phyloP scores from a whole-genome alignment of 1,140 invertebrate genomes.

The Ostrea edulis region DNA sequence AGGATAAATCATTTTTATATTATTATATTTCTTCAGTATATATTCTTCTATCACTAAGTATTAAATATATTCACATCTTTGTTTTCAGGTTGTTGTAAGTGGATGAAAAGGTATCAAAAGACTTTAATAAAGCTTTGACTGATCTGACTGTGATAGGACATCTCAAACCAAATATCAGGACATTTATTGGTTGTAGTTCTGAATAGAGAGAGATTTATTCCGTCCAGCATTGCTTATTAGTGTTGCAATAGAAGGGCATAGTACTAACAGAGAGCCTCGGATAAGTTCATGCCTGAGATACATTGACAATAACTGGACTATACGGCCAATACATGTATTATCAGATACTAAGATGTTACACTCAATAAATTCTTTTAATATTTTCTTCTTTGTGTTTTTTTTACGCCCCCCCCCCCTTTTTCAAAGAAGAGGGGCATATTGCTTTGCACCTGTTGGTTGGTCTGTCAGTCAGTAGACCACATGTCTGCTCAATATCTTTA shows the following conservation, averaged over 20 bases:
- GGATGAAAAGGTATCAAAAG: background rate
- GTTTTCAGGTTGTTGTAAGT: background rate
- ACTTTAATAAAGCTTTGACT: background rate
- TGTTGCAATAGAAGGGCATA: background rate
- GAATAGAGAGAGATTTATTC: background rate
- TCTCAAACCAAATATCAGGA: background rate
- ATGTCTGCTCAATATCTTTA: too few species aligned
- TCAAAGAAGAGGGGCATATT: too few species aligned
- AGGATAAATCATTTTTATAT: too few species aligned
- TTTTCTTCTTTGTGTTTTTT: background rate
- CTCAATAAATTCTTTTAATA: slow-evolving; percentile 12
- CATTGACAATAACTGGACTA: background rate
- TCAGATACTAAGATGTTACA: background rate
- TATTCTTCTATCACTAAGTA: too few species aligned
- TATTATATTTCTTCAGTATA: too few species aligned
- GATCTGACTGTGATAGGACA: background rate
- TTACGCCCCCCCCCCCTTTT: too few species aligned
- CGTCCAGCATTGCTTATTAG: background rate
- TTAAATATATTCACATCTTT: background rate
- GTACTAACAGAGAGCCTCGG: background rate
- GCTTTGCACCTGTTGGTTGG: too few species aligned
- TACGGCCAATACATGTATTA: background rate
- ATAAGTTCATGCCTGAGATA: background rate
- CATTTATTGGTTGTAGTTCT: background rate
- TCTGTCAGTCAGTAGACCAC: too few species aligned